Evolutionary conservation across 2,888 invertebrate genomes (phyloP), one percentile per base, ranked within the genome.

Genomic region (Cryptocephalus primarius): DNA sequence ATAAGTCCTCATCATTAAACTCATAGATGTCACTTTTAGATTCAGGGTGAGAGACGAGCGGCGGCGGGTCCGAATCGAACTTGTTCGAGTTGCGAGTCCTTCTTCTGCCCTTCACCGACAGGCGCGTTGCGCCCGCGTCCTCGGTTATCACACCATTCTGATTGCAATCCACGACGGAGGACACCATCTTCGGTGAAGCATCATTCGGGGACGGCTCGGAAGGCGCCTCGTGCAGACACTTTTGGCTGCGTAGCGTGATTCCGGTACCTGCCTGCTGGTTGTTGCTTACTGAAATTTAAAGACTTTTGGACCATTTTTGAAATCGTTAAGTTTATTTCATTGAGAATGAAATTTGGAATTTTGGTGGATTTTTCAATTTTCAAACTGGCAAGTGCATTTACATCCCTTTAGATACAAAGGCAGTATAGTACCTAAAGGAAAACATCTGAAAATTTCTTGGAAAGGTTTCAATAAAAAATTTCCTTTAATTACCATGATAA

Each of bases 231-330:
- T 56, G 62, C 40, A 80, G 71, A 52, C 76, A 73, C 67, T 78
- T 78, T 61, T 80, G 80, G 68, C 76, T 81, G 55, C 81, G 72
- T 58, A 81, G 68, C 43, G 76, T 78, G 58, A 81, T 80, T 42
- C 79, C 52, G 72, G 63, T 53, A 2, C 22, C 22, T 22, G 22
- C 22, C 22, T 22, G 22, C 22, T 22, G 22, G 22, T 22, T 22
- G 22, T 22, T 22, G 22, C 22, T 22, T 22, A 22, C 22, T 22
- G 22, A 22, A 22, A 22, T 22, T 22, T 22, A 22, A 22, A 22
- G 6, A 22, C 22, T 22, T 22, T 22, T 22, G 22, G 22, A 22
- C 22, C 22, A 22, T 22, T 22, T 22, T 22, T 22, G 22, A 22
- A 22, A 22, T 22, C 22, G 22, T 22, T 22, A 22, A 2, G 22